Conservation (phyloP, 2,888 invertebrate genomes). For the Argyresthia goedartella region DNA sequence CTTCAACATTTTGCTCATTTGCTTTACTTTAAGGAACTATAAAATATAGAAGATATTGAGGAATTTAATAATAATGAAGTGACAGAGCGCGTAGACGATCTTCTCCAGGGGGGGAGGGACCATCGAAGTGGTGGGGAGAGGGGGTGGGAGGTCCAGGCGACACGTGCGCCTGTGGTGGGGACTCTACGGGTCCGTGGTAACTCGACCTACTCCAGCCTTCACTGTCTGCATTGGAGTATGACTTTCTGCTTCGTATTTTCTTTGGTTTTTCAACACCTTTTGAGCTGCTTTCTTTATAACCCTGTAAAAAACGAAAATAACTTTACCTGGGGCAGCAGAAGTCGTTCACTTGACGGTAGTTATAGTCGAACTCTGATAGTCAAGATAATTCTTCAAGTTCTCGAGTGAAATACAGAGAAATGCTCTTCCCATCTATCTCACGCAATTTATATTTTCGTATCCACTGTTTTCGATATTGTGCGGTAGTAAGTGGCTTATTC, state of each 20-base stretch:
- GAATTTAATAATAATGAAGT: slow-evolving; percentile 70
- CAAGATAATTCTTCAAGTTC: too few relatives aligned
- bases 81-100: slow-evolving; percentile 59
- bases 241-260: slow-evolving; percentile 16
- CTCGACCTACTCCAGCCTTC: slow-evolving; percentile 22
- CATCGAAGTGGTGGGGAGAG: slow-evolving; percentile 40
- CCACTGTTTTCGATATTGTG: too few relatives aligned
- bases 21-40: slow-evolving; percentile 27
- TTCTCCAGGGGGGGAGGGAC: slow-evolving; percentile 52
- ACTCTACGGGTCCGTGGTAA: neutral
- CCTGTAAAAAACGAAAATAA: slow-evolving; percentile 48
- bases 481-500: slow-evolving; percentile 9
- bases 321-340: neutral
- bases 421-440: too few relatives aligned
- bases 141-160: slow-evolving; percentile 17
- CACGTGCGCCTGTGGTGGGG: neutral
- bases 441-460: too few relatives aligned
- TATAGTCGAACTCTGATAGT: too few relatives aligned
- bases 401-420: too few relatives aligned
- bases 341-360: too few relatives aligned
- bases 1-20: slow-evolving; percentile 76
- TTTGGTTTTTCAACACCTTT: slow-evolving; percentile 34
- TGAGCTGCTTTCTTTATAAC: slow-evolving; percentile 35
- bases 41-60: slow-evolving; percentile 64
- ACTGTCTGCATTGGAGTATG: slow-evolving; percentile 1